Percentiles rank a stretch among this genome's conserved stretches.
Conservation (phyloP, 2,888 invertebrate species). For the Pegoplata infirma region DNA sequence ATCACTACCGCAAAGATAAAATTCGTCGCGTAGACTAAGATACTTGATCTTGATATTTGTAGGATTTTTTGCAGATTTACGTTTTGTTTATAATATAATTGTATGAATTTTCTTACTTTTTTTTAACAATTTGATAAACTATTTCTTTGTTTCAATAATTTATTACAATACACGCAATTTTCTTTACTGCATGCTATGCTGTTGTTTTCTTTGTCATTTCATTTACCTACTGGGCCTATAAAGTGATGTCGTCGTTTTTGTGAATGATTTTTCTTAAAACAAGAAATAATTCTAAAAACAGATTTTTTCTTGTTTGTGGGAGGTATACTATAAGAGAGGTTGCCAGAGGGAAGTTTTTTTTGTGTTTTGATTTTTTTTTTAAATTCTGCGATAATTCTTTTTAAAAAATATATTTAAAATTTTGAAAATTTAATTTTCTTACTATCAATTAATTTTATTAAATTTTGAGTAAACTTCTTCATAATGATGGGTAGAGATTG, state of each 20-base stretch:
- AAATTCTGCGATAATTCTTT: no score
- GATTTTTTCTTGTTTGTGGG: slow-evolving; percentile 39
- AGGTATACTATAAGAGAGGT: slow-evolving; percentile 35
- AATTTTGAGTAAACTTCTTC: no score
- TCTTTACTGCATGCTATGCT: not conserved
- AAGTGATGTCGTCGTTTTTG: slow-evolving; percentile 14
- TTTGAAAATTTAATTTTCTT: no score
- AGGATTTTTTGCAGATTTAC: not conserved
- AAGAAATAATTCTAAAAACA: slow-evolving; percentile 41
- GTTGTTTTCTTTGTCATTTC: slow-evolving; percentile 49
- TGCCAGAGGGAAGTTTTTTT: slow-evolving; percentile 16
- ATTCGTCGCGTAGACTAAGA: not conserved
- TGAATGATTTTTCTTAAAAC: slow-evolving; percentile 38
- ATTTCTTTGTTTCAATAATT: slow-evolving; percentile 42
- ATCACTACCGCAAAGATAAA: not conserved
- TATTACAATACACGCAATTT: slow-evolving; percentile 29
- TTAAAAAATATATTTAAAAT: no score
- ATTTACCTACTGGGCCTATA: slow-evolving; percentile 45
- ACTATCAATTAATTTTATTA: no score
- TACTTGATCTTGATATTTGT: slow-evolving; percentile 12
- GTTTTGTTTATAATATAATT: not conserved
- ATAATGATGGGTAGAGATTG: no score
- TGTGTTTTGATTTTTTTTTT: no score
- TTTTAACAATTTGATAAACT: slow-evolving; percentile 43
- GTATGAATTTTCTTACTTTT: not conserved